phyloP scores from a whole-genome alignment of 2,113 vertebrate species.

The Nothocercus nigrocapillus region DNA sequence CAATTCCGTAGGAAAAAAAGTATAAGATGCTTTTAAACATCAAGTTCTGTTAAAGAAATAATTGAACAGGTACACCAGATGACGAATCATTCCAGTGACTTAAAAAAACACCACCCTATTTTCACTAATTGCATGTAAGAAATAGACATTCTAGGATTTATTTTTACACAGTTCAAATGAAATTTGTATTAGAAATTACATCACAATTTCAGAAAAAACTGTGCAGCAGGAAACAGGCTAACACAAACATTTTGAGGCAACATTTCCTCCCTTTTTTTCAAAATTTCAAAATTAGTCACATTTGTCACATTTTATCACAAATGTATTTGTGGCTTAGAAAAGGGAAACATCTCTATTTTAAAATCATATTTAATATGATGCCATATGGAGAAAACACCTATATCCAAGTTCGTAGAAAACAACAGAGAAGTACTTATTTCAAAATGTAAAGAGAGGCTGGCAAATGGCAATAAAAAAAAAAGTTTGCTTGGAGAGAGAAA shows the following conservation, averaged over 20 bases:
- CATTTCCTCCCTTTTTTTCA: neutral
- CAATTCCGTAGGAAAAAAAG: conserved; percentile 29
- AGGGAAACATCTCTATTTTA: too few relatives aligned
- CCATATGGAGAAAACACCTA: neutral
- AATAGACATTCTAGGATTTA: neutral
- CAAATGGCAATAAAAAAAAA: neutral
- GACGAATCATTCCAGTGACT: neutral
- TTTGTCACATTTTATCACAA: neutral
- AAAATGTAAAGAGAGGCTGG: neutral
- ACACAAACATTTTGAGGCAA: neutral
- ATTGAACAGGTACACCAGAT: neutral
- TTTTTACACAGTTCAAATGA: neutral
- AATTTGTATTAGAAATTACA: neutral
- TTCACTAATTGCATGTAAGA: neutral
- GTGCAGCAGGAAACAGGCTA: neutral
- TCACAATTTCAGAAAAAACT: neutral
- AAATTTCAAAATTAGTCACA: neutral
- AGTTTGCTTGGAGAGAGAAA: neutral
- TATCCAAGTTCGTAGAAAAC: neutral
- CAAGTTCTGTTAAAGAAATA: neutral
- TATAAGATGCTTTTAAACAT: neutral
- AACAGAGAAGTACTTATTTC: neutral
- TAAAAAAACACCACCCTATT: neutral
- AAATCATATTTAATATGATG: neutral
- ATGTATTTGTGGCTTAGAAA: neutral